These are phyloP conservation scores for Distichodus sexfasciatus DNA, from an alignment of 2,797 vertebrate genomes.

Conservation along the genomic window DNA sequence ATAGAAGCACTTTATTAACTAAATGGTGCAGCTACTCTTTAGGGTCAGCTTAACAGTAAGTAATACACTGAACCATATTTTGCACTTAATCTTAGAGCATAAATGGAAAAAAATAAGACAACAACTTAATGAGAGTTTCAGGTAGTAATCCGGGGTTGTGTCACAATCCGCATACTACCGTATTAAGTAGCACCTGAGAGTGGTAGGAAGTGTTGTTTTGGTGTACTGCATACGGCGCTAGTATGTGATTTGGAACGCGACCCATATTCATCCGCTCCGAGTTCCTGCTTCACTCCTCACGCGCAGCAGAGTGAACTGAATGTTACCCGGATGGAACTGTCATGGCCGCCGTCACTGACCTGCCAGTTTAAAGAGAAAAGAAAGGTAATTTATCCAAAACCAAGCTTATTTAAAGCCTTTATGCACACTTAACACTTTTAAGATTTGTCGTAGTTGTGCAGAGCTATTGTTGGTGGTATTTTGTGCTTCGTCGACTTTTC, in stretches of 20 bases:
- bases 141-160: no score
- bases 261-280: constrained; percentile 73
- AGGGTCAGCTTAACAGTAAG: no score
- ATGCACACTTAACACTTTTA: constrained; percentile 27
- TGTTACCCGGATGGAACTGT: constrained; percentile 91
- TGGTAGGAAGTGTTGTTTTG: no score
- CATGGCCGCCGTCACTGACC: constrained; percentile 91
- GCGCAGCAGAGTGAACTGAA: constrained; percentile 48
- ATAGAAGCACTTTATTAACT: neutral
- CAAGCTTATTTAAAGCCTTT: constrained; percentile 31
- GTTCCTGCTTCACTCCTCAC: constrained; percentile 56
- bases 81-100: no score
- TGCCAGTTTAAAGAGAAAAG: constrained; percentile 75
- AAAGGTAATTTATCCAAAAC: constrained; percentile 74
- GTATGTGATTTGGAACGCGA: no score
- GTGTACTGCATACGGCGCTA: no score
- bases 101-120: neutral
- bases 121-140: constrained; percentile 49
- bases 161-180: no score
- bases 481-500: constrained; percentile 16
- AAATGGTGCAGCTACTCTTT: no score
- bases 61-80: neutral
- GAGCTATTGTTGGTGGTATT: constrained; percentile 21
- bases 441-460: neutral
- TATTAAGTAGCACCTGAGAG: no score